Percentiles rank a stretch among this genome's conserved stretches.
phyloP scores from a whole-genome alignment of 2,113 vertebrate genomes.

The Neodontobutis hainanensis region DNA sequence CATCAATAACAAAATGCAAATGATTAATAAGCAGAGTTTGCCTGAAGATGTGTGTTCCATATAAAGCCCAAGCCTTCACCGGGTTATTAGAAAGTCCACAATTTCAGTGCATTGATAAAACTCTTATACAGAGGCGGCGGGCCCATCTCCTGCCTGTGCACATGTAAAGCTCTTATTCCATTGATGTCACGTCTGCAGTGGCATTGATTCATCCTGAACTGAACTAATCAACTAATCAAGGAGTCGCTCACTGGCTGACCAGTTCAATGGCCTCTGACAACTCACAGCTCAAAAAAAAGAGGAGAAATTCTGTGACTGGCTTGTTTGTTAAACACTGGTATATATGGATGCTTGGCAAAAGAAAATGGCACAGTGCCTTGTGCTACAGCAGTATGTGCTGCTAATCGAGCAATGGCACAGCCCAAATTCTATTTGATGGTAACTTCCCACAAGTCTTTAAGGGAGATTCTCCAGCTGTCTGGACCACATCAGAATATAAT shows the following conservation, averaged over 20 bases:
- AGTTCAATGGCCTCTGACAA: conserved; percentile 23
- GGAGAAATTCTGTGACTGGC: neutral
- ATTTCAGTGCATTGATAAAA: neutral
- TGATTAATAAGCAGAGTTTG: too few relatives aligned
- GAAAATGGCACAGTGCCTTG: neutral
- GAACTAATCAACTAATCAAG: conserved; percentile 51
- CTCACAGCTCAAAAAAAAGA: conserved; percentile 2
- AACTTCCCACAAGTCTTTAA: neutral
- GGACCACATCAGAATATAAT: conserved; percentile 4
- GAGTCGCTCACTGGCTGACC: conserved; percentile 23
- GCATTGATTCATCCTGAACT: conserved; percentile 46
- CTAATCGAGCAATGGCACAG: neutral
- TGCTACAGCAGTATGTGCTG: neutral
- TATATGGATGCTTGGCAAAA: too few relatives aligned
- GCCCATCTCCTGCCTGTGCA: conserved; percentile 5
- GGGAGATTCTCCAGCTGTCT: neutral
- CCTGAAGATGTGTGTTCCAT: neutral
- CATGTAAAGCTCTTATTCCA: conserved; percentile 30
- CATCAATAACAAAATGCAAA: too few relatives aligned
- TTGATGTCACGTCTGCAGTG: conserved; percentile 26
- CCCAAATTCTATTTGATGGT: neutral
- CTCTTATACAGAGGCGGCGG: neutral
- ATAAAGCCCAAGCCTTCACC: neutral
- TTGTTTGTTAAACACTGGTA: too few relatives aligned
- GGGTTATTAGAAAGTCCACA: conserved; percentile 6